Evolutionary conservation across 2,113 vertebrate genomes (phyloP), one percentile per base, ranked within the genome.

Genomic region (Nerophis lumbriciformis): DNA sequence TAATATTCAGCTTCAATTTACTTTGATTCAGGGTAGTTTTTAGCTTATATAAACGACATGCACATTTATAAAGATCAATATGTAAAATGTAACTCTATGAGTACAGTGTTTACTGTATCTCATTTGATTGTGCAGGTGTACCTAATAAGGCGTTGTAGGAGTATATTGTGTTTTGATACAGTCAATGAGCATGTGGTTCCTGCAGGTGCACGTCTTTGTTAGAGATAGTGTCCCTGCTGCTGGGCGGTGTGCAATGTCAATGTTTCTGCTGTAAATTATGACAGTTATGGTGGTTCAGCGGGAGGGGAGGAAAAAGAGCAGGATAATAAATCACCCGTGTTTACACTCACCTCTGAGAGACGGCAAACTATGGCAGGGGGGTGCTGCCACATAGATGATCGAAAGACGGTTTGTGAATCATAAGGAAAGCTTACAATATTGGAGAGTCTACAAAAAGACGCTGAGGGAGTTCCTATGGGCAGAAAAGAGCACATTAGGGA

Each of bases 301-400:
- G 61, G 61, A 77, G 75, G 73, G 72, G 65, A 78, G 74, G 74
- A 80, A 77, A 75, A 57, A 39, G 64, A 75, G 65, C 63, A 13
- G 1, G 1, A 69, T 70, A 71, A 85, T 85, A 82, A 87, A 85
- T 85, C 80, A 83, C 63, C 66, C 55, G 63, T 8, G 53, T 78
- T 72, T 77, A 76, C 52, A 73, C 55, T 63, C 66, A 77, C 69
- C 65, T 69, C 58, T 37, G 65, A 63, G 71, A 67, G 59, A 67
- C 21, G 35, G 15, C 28, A 11, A 60, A 14, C 44, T 6, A 48
- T 44, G 14, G 49, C 19, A 11, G 58, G 57, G 69, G 47, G 61
- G 59, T 53, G 65, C 53, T 44, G 55, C 61, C 10, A 13, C 44
- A 63, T 71, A 62, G 53, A 59, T 48, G 38, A 74, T 76, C 14